A percentile compares a stretch with the other conserved stretches of the same genome.
phyloP scores from a whole-genome alignment of 2,797 vertebrate genomes.

The Melanotaenia parkinsoni region DNA sequence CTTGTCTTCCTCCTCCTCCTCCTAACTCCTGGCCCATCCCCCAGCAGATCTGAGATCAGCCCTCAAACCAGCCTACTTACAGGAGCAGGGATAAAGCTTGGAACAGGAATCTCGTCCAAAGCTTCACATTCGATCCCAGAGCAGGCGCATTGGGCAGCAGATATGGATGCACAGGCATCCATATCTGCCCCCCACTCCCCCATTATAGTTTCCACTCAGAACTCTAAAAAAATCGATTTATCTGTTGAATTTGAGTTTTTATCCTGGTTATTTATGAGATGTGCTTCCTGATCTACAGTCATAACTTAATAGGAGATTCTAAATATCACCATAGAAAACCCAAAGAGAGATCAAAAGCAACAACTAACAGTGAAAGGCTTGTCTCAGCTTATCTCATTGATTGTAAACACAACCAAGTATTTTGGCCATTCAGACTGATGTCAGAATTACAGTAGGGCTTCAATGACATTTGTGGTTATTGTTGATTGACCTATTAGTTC shows the following conservation, averaged over 20 bases:
- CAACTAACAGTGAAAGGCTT: conserved; percentile 14
- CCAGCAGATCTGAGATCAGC: conserved; percentile 60
- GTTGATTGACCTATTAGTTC: not conserved
- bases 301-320: conserved; percentile 28
- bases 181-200: not conserved
- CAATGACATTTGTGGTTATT: not conserved
- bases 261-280: conserved; percentile 31
- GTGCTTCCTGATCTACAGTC: conserved; percentile 18
- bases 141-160: conserved; percentile 36
- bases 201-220: conserved; percentile 32
- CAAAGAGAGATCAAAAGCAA: conserved; percentile 17
- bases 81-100: conserved; percentile 54
- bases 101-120: conserved; percentile 67
- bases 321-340: conserved; percentile 35
- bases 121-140: conserved; percentile 49
- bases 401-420: conserved; percentile 42
- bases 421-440: conserved; percentile 26
- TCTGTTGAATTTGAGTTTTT: conserved; percentile 24
- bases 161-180: conserved; percentile 14
- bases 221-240: conserved; percentile 34
- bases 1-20: not conserved
- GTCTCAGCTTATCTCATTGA: conserved; percentile 16
- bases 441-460: conserved; percentile 6
- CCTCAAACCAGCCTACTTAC: conserved; percentile 64
- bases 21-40: conserved; percentile 31